These are phyloP conservation scores for Drosophila tanythrix DNA, from an alignment of 2,888 invertebrate species.

Conservation along the genomic window DNA sequence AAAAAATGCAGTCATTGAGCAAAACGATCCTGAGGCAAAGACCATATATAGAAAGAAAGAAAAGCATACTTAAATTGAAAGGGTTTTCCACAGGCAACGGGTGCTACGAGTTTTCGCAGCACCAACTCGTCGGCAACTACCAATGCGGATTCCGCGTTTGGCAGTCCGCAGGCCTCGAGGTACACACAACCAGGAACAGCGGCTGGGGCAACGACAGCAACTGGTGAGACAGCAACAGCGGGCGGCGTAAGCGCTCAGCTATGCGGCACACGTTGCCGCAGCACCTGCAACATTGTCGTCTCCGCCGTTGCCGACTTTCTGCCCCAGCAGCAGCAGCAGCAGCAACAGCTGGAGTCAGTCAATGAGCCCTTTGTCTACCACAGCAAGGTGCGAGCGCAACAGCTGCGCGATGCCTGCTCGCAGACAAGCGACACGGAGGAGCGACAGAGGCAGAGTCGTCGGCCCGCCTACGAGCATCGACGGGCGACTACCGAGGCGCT, in stretches of 20 bases:
- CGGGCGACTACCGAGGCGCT: constrained; percentile 79
- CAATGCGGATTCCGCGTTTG: constrained; percentile 84
- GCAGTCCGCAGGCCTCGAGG: constrained; percentile 85
- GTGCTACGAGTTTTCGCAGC: constrained; percentile 82
- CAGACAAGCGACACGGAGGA: constrained; percentile 84
- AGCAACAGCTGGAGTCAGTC: constrained; percentile 54
- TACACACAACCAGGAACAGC: constrained; percentile 23
- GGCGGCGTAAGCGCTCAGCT: constrained; percentile 59
- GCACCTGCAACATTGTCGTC: constrained; percentile 89
- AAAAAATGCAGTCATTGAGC: not conserved
- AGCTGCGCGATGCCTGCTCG: constrained; percentile 84
- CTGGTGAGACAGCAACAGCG: not conserved
- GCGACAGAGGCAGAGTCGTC: constrained; percentile 73
- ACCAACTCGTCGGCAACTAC: constrained; percentile 84
- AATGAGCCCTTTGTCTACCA: constrained; percentile 83
- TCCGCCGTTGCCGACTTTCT: constrained; percentile 85
- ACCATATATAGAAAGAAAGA: not conserved
- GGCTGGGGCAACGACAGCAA: not conserved
- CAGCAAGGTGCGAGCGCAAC: constrained; percentile 82
- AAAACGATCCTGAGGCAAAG: not conserved
- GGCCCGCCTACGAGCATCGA: constrained; percentile 77
- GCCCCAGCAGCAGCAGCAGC: constrained; percentile 42
- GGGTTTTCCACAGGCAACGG: constrained; percentile 23
- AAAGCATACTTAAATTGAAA: not conserved
- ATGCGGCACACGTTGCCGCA: constrained; percentile 86